Conservation (phyloP, 2,113 vertebrate species). For the Trachemys scripta region DNA sequence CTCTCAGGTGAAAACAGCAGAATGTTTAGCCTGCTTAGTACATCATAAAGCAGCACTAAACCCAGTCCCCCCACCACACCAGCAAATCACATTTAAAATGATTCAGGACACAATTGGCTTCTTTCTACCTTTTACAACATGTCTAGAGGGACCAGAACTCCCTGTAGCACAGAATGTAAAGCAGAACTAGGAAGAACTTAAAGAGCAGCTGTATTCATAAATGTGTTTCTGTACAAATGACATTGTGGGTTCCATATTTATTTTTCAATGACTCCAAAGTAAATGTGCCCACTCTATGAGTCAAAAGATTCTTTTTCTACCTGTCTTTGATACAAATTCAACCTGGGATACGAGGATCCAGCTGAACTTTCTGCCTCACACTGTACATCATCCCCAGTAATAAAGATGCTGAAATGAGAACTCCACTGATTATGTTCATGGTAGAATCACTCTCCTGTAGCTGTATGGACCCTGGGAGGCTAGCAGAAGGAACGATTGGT, state of each 20-base stretch:
- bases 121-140: background rate
- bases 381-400: background rate
- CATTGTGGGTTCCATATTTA: background rate
- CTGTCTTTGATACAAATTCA: background rate
- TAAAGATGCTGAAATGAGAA: background rate
- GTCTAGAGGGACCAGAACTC: background rate
- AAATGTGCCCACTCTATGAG: background rate
- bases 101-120: constrained; percentile 20
- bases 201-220: background rate
- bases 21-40: constrained; percentile 9
- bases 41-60: constrained; percentile 6
- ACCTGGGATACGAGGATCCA: background rate
- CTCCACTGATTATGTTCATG: background rate
- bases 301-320: background rate
- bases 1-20: constrained; percentile 26
- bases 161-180: background rate
- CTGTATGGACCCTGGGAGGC: background rate
- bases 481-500: accelerated
- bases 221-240: background rate
- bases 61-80: constrained; percentile 18
- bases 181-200: background rate
- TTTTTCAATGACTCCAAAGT: background rate
- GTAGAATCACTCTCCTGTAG: background rate
- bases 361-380: background rate
- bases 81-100: background rate